phyloP scores from a whole-genome alignment of 2,888 invertebrate species.

The Phasia obesa region DNA sequence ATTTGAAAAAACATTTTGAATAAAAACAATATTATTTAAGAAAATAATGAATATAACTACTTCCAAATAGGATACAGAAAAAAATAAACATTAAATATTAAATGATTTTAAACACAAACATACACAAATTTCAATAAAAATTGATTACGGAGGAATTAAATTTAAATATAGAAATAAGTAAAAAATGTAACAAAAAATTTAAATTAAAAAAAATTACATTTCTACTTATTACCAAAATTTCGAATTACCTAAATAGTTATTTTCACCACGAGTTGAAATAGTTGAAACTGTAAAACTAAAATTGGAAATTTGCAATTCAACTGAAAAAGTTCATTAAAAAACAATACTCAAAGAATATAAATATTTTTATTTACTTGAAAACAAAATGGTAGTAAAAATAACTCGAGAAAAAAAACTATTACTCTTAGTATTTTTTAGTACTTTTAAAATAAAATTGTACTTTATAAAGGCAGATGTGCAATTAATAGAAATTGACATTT shows the following conservation, averaged over 20 bases:
- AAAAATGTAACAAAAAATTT: slow-evolving; percentile 67
- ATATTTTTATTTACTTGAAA: slow-evolving; percentile 19
- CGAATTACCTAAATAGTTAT: slow-evolving; percentile 21
- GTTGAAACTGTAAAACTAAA: slow-evolving; percentile 21
- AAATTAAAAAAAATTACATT: slow-evolving; percentile 53
- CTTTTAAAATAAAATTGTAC: slow-evolving; percentile 33
- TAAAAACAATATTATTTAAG: slow-evolving; percentile 45
- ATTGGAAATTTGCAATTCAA: slow-evolving; percentile 29
- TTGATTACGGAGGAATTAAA: slow-evolving; percentile 61
- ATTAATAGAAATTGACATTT: slow-evolving; percentile 44
- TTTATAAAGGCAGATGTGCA: slow-evolving; percentile 43
- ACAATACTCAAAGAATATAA: slow-evolving; percentile 18
- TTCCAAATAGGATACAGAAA: slow-evolving; percentile 59
- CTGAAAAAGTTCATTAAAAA: slow-evolving; percentile 8
- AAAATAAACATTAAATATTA: slow-evolving; percentile 7
- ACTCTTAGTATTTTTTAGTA: slow-evolving; percentile 47
- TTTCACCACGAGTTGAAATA: slow-evolving; percentile 16
- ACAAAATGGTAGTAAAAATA: slow-evolving; percentile 17
- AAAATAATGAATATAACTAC: slow-evolving; percentile 56
- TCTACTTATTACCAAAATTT: slow-evolving; percentile 25
- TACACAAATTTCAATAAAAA: slow-evolving; percentile 27
- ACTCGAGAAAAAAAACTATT: slow-evolving; percentile 27
- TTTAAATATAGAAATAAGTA: slow-evolving; percentile 49
- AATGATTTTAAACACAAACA: slow-evolving; percentile 56
- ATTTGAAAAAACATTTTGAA: slow-evolving; percentile 45